These are phyloP conservation scores for Piezodorus guildinii DNA, from an alignment of 1,140 invertebrate species.

Conservation along the genomic window DNA sequence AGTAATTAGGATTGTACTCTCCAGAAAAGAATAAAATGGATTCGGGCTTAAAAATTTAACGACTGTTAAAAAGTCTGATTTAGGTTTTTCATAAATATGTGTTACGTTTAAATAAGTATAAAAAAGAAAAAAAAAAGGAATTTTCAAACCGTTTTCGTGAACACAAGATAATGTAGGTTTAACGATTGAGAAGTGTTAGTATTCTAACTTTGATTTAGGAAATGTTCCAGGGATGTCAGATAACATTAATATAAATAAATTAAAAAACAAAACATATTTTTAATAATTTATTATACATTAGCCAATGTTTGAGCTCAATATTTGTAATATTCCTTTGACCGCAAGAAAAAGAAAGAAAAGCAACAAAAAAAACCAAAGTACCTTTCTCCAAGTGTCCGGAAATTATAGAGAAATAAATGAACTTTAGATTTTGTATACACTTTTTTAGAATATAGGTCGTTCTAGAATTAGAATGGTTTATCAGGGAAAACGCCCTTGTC, in stretches of 20 bases:
- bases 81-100: conserved; percentile 15
- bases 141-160: not conserved
- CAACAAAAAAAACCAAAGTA: conserved; percentile 6
- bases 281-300: conserved; percentile 5
- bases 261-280: conserved; percentile 1
- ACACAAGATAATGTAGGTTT: conserved; percentile 6
- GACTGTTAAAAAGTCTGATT: conserved; percentile 18
- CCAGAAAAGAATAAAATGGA: conserved; percentile 11
- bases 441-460: conserved; percentile 4
- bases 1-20: conserved; percentile 12
- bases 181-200: not conserved
- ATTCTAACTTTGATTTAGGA: conserved; percentile 1
- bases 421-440: conserved; percentile 11
- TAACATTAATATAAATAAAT: conserved; percentile 10
- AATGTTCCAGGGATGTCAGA: conserved; percentile 12
- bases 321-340: conserved; percentile 11
- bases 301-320: conserved; percentile 14
- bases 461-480: conserved; percentile 13
- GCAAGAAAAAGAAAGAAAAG: not conserved
- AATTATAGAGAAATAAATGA: conserved; percentile 1
- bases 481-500: conserved; percentile 1
- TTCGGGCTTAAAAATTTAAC: conserved; percentile 15
- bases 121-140: not conserved
- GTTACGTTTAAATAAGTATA: conserved; percentile 3
- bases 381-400: conserved; percentile 14